Evolutionary conservation across 2,113 vertebrate genomes (phyloP), one percentile per base, ranked within the genome.

Genomic region (Microtus oregoni): DNA sequence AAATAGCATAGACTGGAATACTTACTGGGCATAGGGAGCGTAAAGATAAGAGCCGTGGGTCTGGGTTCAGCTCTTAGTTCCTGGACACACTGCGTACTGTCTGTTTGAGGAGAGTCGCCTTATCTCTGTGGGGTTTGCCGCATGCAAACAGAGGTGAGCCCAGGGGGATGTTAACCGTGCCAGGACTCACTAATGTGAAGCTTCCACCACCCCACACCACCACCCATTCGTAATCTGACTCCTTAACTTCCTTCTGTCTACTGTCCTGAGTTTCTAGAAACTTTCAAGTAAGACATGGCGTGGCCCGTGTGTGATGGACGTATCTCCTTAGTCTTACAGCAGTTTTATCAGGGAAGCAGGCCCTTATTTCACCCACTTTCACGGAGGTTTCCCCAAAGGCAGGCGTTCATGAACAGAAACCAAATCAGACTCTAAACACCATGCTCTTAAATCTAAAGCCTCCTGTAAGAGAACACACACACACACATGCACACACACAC

Each of bases 331-430:
- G n/a, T 72, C 30, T 92, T 32, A 13, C 0, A 30, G 11, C 30
- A 44, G 4, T 24, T 8, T 32, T 55, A n/a, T 0, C 20, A 47
- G 14, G 22, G 44, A 76, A n/a, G 47, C 14, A 72, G 58, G 13
- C 20, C 81, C 30, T 82, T 83, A 17, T 47, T 38, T 61, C 38
- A 63, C 10, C 22, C 52, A n/a, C 35, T 55, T 73, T 22, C 9
- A 9, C 32, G 77, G 83, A 47, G 35, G 13, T 38, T 93, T 75
- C 26, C 14, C 50, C 52, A 91, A 91, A 96, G 88, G 17, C 41
- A 75, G 30, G 5, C 63, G 41, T 77, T 7, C 24, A 22, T 73
- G 50, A n/a, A 38, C 65, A n/a, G 47, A 63, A 89, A 52, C 35
- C 28, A 22, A 1, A n/a, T 19, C 73, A 28, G 67, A 63, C 35